Percentiles rank a stretch among this genome's conserved stretches.
phyloP scores from a whole-genome alignment of 2,888 invertebrate species.

The Phragmatobia fuliginosa region DNA sequence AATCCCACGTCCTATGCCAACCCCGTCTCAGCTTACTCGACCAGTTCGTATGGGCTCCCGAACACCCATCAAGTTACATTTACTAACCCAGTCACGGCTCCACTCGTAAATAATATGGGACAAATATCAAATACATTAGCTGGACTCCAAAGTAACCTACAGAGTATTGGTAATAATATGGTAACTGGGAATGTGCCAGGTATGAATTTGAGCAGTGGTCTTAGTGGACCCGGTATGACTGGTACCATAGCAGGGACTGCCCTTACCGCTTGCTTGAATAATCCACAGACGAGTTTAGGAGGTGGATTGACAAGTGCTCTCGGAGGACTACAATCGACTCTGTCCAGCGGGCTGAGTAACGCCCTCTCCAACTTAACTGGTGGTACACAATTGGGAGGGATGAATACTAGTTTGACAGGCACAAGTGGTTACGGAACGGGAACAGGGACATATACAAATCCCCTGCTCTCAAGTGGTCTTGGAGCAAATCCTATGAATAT shows the following conservation, averaged over 20 bases:
- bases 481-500: constrained; percentile 87
- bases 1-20: constrained; percentile 85
- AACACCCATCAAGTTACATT: constrained; percentile 85
- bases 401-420: constrained; percentile 77
- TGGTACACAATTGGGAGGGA: constrained; percentile 74
- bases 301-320: constrained; percentile 77
- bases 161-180: constrained; percentile 61
- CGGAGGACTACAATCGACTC: constrained; percentile 77
- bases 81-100: constrained; percentile 82
- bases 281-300: constrained; percentile 78
- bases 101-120: constrained; percentile 82
- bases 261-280: constrained; percentile 78
- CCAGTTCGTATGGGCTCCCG: constrained; percentile 78
- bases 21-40: constrained; percentile 82
- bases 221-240: constrained; percentile 80
- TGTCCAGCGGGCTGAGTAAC: constrained; percentile 78
- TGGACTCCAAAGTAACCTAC: constrained; percentile 81
- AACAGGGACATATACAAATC: constrained; percentile 88
- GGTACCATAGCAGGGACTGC: constrained; percentile 83
- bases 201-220: constrained; percentile 75
- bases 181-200: constrained; percentile 75
- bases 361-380: constrained; percentile 76
- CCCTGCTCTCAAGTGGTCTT: constrained; percentile 87
- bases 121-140: constrained; percentile 83
- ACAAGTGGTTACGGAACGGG: constrained; percentile 75